Conservation (phyloP, 2,113 vertebrate genomes). For the Sarotherodon lohbergeri region DNA sequence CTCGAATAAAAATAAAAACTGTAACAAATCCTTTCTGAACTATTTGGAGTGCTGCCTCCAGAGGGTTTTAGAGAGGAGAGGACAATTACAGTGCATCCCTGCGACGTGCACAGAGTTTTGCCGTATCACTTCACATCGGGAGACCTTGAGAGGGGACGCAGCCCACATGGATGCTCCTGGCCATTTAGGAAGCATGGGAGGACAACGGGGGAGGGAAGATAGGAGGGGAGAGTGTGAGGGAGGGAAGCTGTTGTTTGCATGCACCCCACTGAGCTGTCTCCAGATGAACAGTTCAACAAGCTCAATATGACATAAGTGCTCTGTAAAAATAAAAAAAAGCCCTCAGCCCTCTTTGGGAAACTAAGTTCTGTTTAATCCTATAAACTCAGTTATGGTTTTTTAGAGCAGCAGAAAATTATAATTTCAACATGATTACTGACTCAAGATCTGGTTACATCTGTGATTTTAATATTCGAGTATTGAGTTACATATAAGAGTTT, state of each 20-base stretch:
- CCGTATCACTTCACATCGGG: neutral
- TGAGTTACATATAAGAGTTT: neutral
- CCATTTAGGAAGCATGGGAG: neutral
- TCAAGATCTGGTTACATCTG: neutral
- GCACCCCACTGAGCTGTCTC: neutral
- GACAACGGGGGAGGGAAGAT: neutral
- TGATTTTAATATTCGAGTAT: neutral
- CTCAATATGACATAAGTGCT: constrained; percentile 13
- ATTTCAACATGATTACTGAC: neutral
- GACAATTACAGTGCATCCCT: neutral
- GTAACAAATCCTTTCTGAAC: constrained; percentile 8
- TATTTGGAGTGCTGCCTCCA: neutral
- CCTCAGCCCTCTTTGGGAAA: neutral
- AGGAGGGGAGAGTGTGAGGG: neutral
- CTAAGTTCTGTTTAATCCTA: neutral
- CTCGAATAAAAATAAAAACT: neutral
- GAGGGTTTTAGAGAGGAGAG: neutral
- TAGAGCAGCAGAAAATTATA: neutral
- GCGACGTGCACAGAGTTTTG: neutral
- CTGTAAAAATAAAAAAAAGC: neutral
- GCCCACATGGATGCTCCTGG: neutral
- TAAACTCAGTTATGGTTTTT: neutral
- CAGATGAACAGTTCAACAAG: constrained; percentile 19
- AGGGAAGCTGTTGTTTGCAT: neutral
- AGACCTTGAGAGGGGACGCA: constrained; percentile 15